Evolutionary conservation across 2,888 invertebrate genomes (phyloP).

Genomic region (Caenorhabditis sulstoni): DNA sequence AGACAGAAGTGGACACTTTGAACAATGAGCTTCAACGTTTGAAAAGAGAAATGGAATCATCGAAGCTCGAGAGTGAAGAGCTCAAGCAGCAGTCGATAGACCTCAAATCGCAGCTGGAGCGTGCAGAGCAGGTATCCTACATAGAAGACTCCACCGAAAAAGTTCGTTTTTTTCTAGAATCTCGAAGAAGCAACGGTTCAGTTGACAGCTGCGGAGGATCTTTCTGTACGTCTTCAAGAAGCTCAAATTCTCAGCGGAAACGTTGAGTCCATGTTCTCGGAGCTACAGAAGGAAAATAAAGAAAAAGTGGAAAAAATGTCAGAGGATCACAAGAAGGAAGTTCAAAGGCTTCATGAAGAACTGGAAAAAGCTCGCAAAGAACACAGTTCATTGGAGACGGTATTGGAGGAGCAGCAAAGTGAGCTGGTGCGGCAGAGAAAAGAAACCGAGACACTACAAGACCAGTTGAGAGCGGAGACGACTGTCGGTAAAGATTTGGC

Average conservation of each 20-base stretch:
- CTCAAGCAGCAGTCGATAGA: background rate
- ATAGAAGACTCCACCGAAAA: too few species aligned
- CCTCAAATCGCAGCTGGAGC: too few species aligned
- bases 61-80: conserved; percentile 16
- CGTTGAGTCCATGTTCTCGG: conserved; percentile 31
- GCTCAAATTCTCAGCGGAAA: conserved; percentile 45
- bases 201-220: conserved; percentile 37
- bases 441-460: conserved; percentile 27
- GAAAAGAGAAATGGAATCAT: conserved; percentile 31
- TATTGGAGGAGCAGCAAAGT: conserved; percentile 59
- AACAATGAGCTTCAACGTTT: conserved; percentile 10
- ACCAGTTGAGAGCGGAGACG: conserved; percentile 33
- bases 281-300: conserved; percentile 39
- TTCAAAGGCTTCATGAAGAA: conserved; percentile 41
- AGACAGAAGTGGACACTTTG: conserved; percentile 37
- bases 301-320: conserved; percentile 26
- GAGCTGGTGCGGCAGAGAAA: conserved; percentile 46
- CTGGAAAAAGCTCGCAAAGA: conserved; percentile 54
- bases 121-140: too few species aligned
- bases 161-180: conserved; percentile 3
- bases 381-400: conserved; percentile 42
- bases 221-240: conserved; percentile 37
- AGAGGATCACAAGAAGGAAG: conserved; percentile 30
- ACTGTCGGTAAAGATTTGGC: conserved; percentile 30
- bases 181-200: conserved; percentile 24